Conservation (phyloP, 2,113 vertebrate genomes). For the Bucco capensis region DNA sequence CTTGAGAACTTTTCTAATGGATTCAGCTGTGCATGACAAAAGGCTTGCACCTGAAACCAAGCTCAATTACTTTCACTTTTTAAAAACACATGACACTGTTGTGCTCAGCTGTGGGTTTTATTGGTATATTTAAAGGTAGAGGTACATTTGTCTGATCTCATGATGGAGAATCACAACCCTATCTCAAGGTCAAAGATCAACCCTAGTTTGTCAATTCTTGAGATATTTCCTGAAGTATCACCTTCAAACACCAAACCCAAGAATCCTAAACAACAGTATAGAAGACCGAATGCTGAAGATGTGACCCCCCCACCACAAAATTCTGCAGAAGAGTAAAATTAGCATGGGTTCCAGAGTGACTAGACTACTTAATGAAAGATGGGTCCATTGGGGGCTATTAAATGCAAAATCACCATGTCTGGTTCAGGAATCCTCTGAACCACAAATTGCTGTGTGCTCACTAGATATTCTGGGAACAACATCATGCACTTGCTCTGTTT, state of each 20-base stretch:
- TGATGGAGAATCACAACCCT: not conserved
- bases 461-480: not conserved
- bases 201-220: not conserved
- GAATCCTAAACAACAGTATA: not conserved
- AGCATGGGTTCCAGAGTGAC: slow-evolving; percentile 3
- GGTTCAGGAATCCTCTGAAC: slow-evolving; percentile 15
- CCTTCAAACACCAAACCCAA: not conserved
- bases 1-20: not conserved
- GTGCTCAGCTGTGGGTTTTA: not conserved
- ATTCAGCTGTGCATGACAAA: not conserved
- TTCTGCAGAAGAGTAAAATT: slow-evolving; percentile 16
- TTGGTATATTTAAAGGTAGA: not conserved
- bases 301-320: not conserved
- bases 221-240: not conserved
- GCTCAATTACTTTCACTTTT: not conserved
- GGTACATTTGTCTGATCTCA: not conserved
- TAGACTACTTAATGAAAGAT: slow-evolving; percentile 21
- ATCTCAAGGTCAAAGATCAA: not conserved
- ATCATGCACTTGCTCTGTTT: not conserved
- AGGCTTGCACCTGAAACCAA: not conserved
- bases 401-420: not conserved
- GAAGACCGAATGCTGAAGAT: not conserved
- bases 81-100: not conserved
- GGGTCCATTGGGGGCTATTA: not conserved
- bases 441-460: not conserved